Conservation (phyloP, 2,888 invertebrate genomes). For the Melanostoma scalare region DNA sequence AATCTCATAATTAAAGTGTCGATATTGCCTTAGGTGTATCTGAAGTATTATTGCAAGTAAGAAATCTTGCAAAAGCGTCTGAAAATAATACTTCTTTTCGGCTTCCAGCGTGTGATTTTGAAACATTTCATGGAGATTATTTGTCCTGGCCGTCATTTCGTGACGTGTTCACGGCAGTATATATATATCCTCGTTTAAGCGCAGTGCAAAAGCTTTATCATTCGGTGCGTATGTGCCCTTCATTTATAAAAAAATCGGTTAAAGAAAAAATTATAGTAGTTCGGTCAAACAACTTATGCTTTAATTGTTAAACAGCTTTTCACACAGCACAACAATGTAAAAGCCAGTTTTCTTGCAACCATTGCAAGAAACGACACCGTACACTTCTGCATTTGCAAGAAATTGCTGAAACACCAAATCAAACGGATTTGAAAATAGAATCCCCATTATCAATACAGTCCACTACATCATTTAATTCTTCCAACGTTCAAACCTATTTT, state of each 20-base stretch:
- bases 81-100: no score
- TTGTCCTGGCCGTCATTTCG: no score
- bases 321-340: conserved; percentile 7
- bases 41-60: no score
- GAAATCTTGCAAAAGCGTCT: no score
- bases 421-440: neutral
- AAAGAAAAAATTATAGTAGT: conserved; percentile 2
- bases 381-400: conserved; percentile 4
- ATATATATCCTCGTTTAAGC: no score
- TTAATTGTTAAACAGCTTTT: conserved; percentile 20
- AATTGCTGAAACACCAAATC: neutral
- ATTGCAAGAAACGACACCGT: conserved; percentile 19
- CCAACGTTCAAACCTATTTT: neutral
- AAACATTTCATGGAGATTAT: no score
- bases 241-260: conserved; percentile 16
- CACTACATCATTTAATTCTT: neutral
- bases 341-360: conserved; percentile 12
- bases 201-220: no score
- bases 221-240: conserved; percentile 12
- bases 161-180: no score
- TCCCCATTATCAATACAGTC: conserved; percentile 12
- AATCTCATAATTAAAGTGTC: no score
- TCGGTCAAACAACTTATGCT: conserved; percentile 19
- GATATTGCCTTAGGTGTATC: no score
- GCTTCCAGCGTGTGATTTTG: no score